phyloP scores from a whole-genome alignment of 2,888 invertebrate genomes.

The Hemithea aestivaria region DNA sequence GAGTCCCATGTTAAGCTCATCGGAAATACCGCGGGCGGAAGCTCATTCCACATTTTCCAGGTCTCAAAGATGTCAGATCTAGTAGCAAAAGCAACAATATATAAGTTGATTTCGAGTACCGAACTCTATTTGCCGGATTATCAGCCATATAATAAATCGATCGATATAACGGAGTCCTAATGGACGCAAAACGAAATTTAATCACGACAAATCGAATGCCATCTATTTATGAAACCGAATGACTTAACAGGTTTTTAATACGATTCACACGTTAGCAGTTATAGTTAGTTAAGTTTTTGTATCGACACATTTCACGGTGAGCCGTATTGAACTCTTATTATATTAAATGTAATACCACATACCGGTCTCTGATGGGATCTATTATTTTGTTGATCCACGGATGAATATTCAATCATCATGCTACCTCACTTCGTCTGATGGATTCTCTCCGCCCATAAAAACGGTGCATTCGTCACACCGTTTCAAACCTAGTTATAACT shows the following conservation, averaged over 20 bases:
- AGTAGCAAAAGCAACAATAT: too few species aligned
- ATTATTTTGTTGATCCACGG: slow-evolving; percentile 76
- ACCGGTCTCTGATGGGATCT: slow-evolving; percentile 74
- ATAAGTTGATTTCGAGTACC: too few species aligned
- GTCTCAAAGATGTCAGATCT: too few species aligned
- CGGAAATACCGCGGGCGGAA: too few species aligned
- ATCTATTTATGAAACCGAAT: slow-evolving; percentile 77
- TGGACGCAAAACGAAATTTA: slow-evolving; percentile 76
- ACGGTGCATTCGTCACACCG: slow-evolving; percentile 46
- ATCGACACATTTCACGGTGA: slow-evolving; percentile 76
- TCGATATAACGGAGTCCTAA: slow-evolving; percentile 69
- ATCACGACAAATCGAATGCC: slow-evolving; percentile 78
- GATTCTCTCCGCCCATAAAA: slow-evolving; percentile 51
- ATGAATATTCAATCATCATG: slow-evolving; percentile 76
- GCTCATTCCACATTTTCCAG: too few species aligned
- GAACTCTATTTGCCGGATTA: slow-evolving; percentile 68
- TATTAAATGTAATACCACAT: slow-evolving; percentile 77
- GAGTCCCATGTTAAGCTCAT: too few species aligned
- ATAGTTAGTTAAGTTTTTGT: slow-evolving; percentile 78
- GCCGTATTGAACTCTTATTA: slow-evolving; percentile 76
- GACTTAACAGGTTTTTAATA: slow-evolving; percentile 79
- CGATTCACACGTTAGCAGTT: slow-evolving; percentile 78
- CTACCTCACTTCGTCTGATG: slow-evolving; percentile 60
- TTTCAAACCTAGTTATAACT: slow-evolving; percentile 39
- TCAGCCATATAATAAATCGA: slow-evolving; percentile 62